phyloP scores from a whole-genome alignment of 2,113 vertebrate species.

The Rhabdornis inornatus region DNA sequence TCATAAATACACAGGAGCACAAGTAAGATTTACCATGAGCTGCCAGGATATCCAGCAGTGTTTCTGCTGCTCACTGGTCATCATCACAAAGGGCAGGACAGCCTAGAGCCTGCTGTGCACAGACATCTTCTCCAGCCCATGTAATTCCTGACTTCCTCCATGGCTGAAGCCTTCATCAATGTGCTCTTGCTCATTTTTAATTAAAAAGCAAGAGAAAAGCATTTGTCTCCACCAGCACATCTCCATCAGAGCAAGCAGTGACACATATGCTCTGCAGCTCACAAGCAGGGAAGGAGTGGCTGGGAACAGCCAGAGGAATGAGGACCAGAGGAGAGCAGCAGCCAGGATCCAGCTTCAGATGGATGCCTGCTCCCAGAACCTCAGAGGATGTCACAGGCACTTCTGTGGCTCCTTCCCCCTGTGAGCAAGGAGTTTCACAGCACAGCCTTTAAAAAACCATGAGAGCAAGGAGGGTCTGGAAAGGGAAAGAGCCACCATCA shows the following conservation, averaged over 20 bases:
- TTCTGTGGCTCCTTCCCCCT: not conserved
- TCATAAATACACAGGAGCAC: not conserved
- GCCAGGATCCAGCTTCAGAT: not conserved
- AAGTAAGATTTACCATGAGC: not conserved
- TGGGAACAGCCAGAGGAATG: not conserved
- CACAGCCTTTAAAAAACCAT: not conserved
- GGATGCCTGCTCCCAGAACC: not conserved
- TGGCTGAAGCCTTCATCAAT: not conserved
- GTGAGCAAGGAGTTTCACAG: not conserved
- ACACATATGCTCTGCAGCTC: not conserved
- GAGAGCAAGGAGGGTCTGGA: not conserved
- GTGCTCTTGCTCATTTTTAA: rapidly evolving
- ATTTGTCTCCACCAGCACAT: not conserved
- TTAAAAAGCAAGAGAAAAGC: not conserved
- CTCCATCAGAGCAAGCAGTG: not conserved
- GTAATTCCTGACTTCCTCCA: not conserved
- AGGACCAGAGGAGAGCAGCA: not conserved
- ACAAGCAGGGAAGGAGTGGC: not conserved
- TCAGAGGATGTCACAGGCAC: not conserved
- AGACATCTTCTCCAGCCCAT: not conserved
- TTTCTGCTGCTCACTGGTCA: not conserved
- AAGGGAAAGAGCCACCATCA: not conserved
- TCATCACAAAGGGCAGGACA: not conserved
- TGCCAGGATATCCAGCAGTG: not conserved
- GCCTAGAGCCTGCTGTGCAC: not conserved